phyloP scores from a whole-genome alignment of 2,888 invertebrate species.

The Pinctada fucata region DNA sequence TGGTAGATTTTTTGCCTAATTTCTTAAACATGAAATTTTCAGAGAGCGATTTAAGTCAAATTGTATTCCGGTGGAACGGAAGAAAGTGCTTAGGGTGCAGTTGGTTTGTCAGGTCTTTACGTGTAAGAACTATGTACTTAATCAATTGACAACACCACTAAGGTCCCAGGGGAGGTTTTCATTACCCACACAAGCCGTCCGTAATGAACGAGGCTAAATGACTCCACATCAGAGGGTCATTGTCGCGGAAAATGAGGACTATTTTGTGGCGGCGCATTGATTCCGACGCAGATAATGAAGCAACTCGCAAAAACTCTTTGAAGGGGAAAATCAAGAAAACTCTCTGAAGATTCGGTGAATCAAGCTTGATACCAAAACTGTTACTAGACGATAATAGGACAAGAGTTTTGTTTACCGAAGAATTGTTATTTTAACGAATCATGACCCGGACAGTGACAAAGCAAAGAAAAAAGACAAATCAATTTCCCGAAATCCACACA shows the following conservation, averaged over 20 bases:
- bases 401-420: background rate
- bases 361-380: background rate
- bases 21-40: too few species aligned
- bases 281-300: slow-evolving; percentile 4
- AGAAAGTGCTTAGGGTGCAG: too few species aligned
- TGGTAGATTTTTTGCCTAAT: too few species aligned
- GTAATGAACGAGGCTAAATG: slow-evolving; percentile 28
- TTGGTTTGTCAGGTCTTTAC: background rate
- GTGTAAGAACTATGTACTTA: slow-evolving; percentile 23
- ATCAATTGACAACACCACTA: slow-evolving; percentile 24
- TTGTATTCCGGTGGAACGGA: too few species aligned
- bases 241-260: slow-evolving; percentile 28
- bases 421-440: background rate
- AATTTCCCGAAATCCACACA: too few species aligned
- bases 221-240: slow-evolving; percentile 16
- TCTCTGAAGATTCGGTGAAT: slow-evolving; percentile 21
- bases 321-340: slow-evolving; percentile 23
- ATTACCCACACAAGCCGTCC: slow-evolving; percentile 24
- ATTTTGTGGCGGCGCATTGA: slow-evolving; percentile 18
- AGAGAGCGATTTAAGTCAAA: too few species aligned
- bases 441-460: background rate
- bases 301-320: slow-evolving; percentile 9
- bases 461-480: background rate
- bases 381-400: background rate
- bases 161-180: slow-evolving; percentile 28